Base-by-base conservation (phyloP, 1,140 invertebrate genomes). In the Zaprionus davidi region DNA sequence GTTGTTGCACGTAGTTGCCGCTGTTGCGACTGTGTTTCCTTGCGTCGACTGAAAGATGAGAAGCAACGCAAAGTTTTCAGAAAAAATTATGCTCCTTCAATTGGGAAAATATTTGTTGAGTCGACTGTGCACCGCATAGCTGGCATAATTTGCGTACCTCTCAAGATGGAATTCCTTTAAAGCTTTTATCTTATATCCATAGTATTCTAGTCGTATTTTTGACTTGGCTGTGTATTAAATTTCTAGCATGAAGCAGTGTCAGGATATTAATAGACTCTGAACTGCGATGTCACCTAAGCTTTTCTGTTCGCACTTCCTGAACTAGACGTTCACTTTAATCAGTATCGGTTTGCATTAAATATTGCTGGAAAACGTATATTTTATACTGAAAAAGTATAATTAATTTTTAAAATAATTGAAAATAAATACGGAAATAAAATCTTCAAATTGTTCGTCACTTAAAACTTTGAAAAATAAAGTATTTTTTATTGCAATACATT, bases 31-130 rank as follows among this genome's bases (percentile, higher is more conserved):
- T 34, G 41, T 17, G 41, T 20, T 46, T 41, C 38, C 38, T 41
- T 41, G 5, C 5, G 15, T 6, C 55, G 55, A 44, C 55, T 49
- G n/a, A n/a, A 7, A 46, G 41, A 46, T 46, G 41, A 46, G n/a
- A 46, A 46, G n/a, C 28, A 49, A 57, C 76, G 71, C 58, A 82
- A 82, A 74, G 58, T 87, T 87, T 87, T 80, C 20, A 70, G 83
- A 88, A 83, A 46, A 46, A 46, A 46, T 46, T 58, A 87, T 82
- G 78, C 71, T 22, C 34, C 49, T 68, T 65, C 71, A 84, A 80
- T 85, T 87, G 66, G 76, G 76, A 68, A 66, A 81, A 78, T 63
- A 67, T 51, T 72, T 63, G 46, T 24, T 0, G 17, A 58, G 28
- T 46, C n/a, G 41, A 46, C 41, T 46, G 41, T 58, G 57, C 51